Conservation (phyloP, 2,888 invertebrate species). For the Anthophora plumipes region DNA sequence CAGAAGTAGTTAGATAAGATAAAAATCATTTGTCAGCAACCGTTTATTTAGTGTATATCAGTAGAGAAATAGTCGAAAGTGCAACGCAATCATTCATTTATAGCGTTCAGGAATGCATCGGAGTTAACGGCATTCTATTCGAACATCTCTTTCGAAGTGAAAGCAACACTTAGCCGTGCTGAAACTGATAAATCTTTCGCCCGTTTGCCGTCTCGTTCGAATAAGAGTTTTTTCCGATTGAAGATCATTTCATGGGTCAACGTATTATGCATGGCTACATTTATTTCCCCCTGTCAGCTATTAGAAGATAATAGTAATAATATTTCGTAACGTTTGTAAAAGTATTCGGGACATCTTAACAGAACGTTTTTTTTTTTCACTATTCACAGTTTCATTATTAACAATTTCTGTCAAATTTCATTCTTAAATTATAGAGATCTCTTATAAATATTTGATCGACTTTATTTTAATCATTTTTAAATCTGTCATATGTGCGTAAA, state of each 20-base stretch:
- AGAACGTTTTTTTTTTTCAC: too few relatives aligned
- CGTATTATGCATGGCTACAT: constrained; percentile 31
- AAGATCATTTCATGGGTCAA: constrained; percentile 24
- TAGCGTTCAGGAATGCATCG: constrained; percentile 16
- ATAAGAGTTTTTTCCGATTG: constrained; percentile 21
- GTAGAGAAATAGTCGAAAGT: constrained; percentile 27
- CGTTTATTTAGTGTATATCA: constrained; percentile 5
- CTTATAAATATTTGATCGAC: neutral
- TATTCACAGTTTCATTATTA: neutral
- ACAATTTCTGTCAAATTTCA: neutral
- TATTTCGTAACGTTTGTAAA: neutral
- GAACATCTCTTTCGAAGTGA: constrained; percentile 51
- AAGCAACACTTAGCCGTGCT: constrained; percentile 34
- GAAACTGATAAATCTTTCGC: constrained; percentile 52
- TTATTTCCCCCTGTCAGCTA: constrained; percentile 12
- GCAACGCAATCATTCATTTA: constrained; percentile 27
- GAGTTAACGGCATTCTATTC: constrained; percentile 46
- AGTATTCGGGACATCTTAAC: neutral
- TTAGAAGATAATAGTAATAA: neutral
- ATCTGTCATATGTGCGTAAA: too few relatives aligned
- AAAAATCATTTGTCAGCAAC: neutral
- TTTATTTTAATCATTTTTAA: neutral
- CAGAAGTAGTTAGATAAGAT: neutral
- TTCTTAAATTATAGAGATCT: neutral
- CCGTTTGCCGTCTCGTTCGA: constrained; percentile 25